These are phyloP conservation scores for Tricholauxania praeusta DNA, from an alignment of 2,888 invertebrate genomes.

Conservation along the genomic window DNA sequence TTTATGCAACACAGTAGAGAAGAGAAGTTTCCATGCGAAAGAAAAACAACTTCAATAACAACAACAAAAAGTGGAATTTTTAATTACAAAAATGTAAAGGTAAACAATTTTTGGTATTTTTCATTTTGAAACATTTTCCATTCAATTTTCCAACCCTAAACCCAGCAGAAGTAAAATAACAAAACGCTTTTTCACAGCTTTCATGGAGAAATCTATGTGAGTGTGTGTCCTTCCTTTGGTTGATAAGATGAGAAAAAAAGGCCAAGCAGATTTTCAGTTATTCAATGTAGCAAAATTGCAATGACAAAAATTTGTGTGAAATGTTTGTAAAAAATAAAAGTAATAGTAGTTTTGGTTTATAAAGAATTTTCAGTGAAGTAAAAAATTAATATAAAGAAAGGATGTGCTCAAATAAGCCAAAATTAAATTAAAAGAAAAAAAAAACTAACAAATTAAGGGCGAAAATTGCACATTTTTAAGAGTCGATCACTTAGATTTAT, in stretches of 20 bases:
- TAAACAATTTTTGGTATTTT: slow-evolving; percentile 42
- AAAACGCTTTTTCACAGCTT: too few relatives aligned
- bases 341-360: too few relatives aligned
- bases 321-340: too few relatives aligned
- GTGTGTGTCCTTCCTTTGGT: neutral
- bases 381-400: too few relatives aligned
- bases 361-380: too few relatives aligned
- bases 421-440: neutral
- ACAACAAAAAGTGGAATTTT: slow-evolving; percentile 31
- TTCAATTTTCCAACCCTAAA: slow-evolving; percentile 18
- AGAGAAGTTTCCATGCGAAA: neutral
- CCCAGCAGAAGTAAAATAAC: too few relatives aligned
- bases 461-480: too few relatives aligned
- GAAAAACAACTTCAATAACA: neutral
- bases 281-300: too few relatives aligned
- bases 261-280: neutral
- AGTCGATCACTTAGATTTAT: too few relatives aligned
- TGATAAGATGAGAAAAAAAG: neutral
- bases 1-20: slow-evolving; percentile 3
- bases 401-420: too few relatives aligned
- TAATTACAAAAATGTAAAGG: slow-evolving; percentile 43
- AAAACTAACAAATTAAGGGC: neutral
- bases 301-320: too few relatives aligned
- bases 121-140: slow-evolving; percentile 32
- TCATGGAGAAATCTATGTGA: too few relatives aligned